Percentiles rank a stretch among this genome's conserved stretches.
Conservation (phyloP, 2,113 vertebrate species). For the Falco punctatus region DNA sequence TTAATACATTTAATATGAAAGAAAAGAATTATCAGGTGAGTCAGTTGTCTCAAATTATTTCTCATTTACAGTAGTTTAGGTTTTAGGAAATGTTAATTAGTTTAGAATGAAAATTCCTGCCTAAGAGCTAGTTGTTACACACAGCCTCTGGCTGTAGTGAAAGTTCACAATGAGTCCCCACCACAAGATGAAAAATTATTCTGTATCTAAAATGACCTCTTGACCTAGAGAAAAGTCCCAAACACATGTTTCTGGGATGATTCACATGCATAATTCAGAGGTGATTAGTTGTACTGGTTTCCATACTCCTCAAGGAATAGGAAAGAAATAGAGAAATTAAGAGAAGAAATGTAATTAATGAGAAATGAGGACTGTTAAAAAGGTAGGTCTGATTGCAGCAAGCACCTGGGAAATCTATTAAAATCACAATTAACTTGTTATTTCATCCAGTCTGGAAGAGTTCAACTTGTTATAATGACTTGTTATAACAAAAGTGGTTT, state of each 20-base stretch:
- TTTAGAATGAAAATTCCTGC: slow-evolving; percentile 31
- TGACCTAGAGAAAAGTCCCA: slow-evolving; percentile 31
- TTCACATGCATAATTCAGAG: slow-evolving; percentile 59
- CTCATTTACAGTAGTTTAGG: slow-evolving; percentile 2
- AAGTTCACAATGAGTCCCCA: not conserved
- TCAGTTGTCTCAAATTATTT: slow-evolving; percentile 33
- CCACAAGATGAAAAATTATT: slow-evolving; percentile 10
- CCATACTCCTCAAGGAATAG: slow-evolving; percentile 15
- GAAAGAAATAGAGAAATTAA: slow-evolving; percentile 53
- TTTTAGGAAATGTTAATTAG: slow-evolving; percentile 11
- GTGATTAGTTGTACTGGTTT: slow-evolving; percentile 38
- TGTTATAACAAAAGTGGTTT: no score
- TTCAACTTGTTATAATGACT: not conserved
- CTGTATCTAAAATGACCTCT: slow-evolving; percentile 32
- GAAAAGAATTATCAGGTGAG: slow-evolving; percentile 14
- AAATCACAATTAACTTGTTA: slow-evolving; percentile 22
- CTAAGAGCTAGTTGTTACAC: not conserved
- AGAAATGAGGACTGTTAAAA: not conserved
- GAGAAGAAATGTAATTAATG: slow-evolving; percentile 51
- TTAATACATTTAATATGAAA: not conserved
- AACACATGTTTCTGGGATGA: not conserved
- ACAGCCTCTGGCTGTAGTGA: not conserved
- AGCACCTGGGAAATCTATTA: slow-evolving; percentile 25
- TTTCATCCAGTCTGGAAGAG: not conserved
- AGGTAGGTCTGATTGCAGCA: slow-evolving; percentile 18